These are phyloP conservation scores for Flexamia atlantica DNA, from an alignment of 2,888 invertebrate species.

Conservation along the genomic window DNA sequence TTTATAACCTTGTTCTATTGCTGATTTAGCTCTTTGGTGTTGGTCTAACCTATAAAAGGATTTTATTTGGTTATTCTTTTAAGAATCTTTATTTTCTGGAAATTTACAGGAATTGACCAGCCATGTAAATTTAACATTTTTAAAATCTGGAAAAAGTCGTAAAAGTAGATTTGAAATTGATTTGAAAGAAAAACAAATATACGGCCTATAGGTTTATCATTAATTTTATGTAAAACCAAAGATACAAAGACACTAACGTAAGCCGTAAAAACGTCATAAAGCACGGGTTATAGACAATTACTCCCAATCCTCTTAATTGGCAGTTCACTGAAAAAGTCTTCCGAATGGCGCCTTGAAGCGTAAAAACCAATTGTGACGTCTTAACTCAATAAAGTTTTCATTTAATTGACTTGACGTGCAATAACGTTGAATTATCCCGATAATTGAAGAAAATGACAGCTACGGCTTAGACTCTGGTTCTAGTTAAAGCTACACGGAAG, in stretches of 20 bases:
- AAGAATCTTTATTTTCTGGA: too few species aligned
- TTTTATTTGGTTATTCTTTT: too few species aligned
- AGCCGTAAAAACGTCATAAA: neutral
- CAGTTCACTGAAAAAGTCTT: slow-evolving; percentile 13
- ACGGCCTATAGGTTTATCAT: too few species aligned
- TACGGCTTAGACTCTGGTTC: neutral
- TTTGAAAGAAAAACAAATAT: too few species aligned
- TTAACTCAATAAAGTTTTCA: slow-evolving; percentile 9
- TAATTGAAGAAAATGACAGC: neutral
- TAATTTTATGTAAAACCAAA: neutral
- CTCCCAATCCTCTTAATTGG: slow-evolving; percentile 20
- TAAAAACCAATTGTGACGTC: slow-evolving; percentile 38
- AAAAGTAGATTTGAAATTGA: too few species aligned
- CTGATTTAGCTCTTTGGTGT: too few species aligned
- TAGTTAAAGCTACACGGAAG: too few species aligned
- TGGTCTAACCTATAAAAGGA: too few species aligned
- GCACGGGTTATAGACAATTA: neutral
- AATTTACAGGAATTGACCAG: too few species aligned
- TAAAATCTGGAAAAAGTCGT: too few species aligned
- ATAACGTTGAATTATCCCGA: neutral
- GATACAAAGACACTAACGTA: neutral
- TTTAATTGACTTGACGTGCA: slow-evolving; percentile 29
- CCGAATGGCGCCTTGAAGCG: slow-evolving; percentile 13
- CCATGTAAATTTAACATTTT: too few species aligned
- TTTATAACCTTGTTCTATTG: too few species aligned